phyloP scores from a whole-genome alignment of 2,888 invertebrate species.

The Panzeria rudis region DNA sequence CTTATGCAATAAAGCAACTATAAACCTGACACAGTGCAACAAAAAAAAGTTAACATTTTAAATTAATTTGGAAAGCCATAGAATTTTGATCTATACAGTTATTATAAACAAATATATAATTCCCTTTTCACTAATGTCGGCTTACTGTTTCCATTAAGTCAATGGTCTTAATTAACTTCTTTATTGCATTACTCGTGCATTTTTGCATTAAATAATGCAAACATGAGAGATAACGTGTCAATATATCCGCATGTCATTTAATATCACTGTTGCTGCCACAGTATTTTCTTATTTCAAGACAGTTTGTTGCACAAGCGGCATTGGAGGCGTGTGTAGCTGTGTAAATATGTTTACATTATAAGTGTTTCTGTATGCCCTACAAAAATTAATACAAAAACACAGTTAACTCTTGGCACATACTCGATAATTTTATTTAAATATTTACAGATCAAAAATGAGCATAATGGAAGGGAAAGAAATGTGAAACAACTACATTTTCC shows the following conservation, averaged over 20 bases:
- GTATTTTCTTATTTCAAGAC: conserved; percentile 7
- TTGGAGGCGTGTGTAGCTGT: neutral
- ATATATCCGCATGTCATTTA: neutral
- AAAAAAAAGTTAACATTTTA: neutral
- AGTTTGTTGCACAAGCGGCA: neutral
- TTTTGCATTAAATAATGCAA: conserved; percentile 30
- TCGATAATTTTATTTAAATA: conserved; percentile 43
- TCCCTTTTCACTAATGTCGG: neutral
- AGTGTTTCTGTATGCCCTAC: neutral
- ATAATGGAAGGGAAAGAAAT: neutral
- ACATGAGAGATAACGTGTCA: neutral
- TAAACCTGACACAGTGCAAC: neutral
- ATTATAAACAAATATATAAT: neutral
- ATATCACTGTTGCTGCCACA: conserved; percentile 1
- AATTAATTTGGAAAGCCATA: neutral
- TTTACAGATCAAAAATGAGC: conserved; percentile 26
- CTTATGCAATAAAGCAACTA: neutral
- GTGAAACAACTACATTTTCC: neutral
- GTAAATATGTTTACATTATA: neutral
- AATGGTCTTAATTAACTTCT: conserved; percentile 40
- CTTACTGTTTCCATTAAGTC: conserved; percentile 24
- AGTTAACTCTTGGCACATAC: conserved; percentile 2
- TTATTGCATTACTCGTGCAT: conserved; percentile 32
- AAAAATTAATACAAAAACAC: conserved; percentile 13
- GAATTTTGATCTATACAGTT: no score